Base-by-base conservation (phyloP, 2,797 vertebrate genomes). In the Artibeus jamaicensis region DNA sequence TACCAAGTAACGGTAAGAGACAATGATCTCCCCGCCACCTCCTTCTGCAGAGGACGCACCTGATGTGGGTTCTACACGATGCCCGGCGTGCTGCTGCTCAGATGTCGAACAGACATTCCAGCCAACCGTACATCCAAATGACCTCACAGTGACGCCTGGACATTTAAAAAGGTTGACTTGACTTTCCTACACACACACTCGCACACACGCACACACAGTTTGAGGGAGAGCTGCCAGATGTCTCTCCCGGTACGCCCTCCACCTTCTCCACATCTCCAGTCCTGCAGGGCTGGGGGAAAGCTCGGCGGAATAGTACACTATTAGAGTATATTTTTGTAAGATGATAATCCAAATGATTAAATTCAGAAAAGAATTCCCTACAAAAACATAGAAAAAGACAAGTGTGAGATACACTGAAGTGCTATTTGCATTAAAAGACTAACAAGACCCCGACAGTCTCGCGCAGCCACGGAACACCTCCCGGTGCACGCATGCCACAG, bases 311-410 rank as follows among this genome's bases (percentile, higher is more conserved):
- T 5, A 59, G 34, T 9, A 84, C 21, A 65, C 81, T 76, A 39
- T 29, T 83, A 34, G 26, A 82, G 53, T 24, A 11, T 26, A 71
- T 62, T 89, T 89, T 67, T 85, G 19, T 67, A 88, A 87, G 55
- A 93, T 22, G 68, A 92, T 8, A 90, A 94, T 29, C 46, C 73
- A 91, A 93, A 96, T 77, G 77, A 70, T 19, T 62, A 82, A 96
- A 87, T 93, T 91, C 81, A 65, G 44, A 68, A 82, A 95, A 95
- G 44, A 89, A 74, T 29, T 82, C 65, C 87, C 88, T 78, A n/a
- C 48, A 82, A 42, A 50, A 88, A 57, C 79, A 70, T 62, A 81
- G 73, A 71, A 59, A 92, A 93, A 94, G 39, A 55, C 70, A 95
- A 88, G 37, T 10, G 39, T 26, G 57, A 81, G 68, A 93, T 1